Evolutionary conservation across 2,888 invertebrate genomes (phyloP).

Genomic region (Elmis aenea): DNA sequence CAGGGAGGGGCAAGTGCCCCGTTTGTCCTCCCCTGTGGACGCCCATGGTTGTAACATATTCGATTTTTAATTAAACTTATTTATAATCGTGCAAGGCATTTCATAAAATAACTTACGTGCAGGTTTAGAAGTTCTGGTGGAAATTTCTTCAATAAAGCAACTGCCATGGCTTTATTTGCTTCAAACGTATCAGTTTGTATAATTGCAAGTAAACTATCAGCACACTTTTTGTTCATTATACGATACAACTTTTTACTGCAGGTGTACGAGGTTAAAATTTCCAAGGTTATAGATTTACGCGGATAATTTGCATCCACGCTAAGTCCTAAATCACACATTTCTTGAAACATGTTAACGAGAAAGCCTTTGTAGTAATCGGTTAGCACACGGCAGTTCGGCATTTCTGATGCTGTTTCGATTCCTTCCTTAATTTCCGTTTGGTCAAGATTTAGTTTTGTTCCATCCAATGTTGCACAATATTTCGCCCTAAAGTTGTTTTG

Average conservation of each 20-base stretch:
- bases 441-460: too few relatives aligned
- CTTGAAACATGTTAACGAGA: constrained; percentile 45
- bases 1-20: too few relatives aligned
- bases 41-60: too few relatives aligned
- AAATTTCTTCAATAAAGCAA: constrained; percentile 51
- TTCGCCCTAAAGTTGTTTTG: neutral
- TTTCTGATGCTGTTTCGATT: neutral
- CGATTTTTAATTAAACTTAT: too few relatives aligned
- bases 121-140: constrained; percentile 34
- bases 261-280: too few relatives aligned
- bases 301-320: constrained; percentile 60
- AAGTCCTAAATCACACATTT: constrained; percentile 43
- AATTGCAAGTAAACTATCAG: constrained; percentile 31
- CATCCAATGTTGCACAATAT: too few relatives aligned
- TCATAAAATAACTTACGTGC: too few relatives aligned
- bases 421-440: neutral
- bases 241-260: too few relatives aligned
- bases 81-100: too few relatives aligned
- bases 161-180: constrained; percentile 63
- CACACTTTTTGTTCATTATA: constrained; percentile 32
- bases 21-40: too few relatives aligned
- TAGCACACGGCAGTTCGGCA: neutral
- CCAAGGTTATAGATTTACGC: constrained; percentile 55
- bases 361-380: neutral
- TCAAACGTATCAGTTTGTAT: constrained; percentile 66